Evolutionary conservation across 2,888 invertebrate genomes (phyloP).

Genomic region (Sipunculus nudus): DNA sequence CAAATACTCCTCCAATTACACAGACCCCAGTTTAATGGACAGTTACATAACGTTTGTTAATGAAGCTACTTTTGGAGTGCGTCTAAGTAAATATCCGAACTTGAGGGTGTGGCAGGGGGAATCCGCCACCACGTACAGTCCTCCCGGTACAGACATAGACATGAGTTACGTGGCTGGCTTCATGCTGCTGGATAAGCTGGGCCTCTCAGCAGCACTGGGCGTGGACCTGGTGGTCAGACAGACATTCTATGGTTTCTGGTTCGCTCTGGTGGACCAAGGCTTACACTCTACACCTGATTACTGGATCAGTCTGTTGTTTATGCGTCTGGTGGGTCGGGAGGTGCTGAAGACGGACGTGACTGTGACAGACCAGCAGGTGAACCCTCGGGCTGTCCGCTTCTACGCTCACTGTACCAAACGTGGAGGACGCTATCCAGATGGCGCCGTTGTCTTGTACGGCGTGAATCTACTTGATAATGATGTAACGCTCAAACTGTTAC

Average conservation of each 20-base stretch:
- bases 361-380: slow-evolving; percentile 60
- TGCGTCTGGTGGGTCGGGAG: slow-evolving; percentile 77
- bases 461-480: slow-evolving; percentile 7
- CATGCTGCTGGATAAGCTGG: slow-evolving; percentile 80
- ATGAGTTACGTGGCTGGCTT: slow-evolving; percentile 75
- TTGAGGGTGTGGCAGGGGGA: slow-evolving; percentile 72
- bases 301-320: slow-evolving; percentile 80
- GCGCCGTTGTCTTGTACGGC: slow-evolving; percentile 2
- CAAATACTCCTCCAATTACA: slow-evolving; percentile 72
- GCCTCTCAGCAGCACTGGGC: slow-evolving; percentile 75
- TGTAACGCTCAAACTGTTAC: no score
- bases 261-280: slow-evolving; percentile 73
- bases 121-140: slow-evolving; percentile 78
- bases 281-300: slow-evolving; percentile 69
- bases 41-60: slow-evolving; percentile 71
- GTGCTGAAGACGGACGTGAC: slow-evolving; percentile 67
- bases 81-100: slow-evolving; percentile 46
- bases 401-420: slow-evolving; percentile 78
- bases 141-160: slow-evolving; percentile 77
- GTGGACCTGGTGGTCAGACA: slow-evolving; percentile 78
- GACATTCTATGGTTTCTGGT: slow-evolving; percentile 75
- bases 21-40: slow-evolving; percentile 74
- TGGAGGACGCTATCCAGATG: background rate
- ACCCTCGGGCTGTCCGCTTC: slow-evolving; percentile 69
- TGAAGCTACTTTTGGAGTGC: background rate